These are phyloP conservation scores for Drosophila incognita DNA, from an alignment of 2,888 invertebrate genomes.

Conservation along the genomic window DNA sequence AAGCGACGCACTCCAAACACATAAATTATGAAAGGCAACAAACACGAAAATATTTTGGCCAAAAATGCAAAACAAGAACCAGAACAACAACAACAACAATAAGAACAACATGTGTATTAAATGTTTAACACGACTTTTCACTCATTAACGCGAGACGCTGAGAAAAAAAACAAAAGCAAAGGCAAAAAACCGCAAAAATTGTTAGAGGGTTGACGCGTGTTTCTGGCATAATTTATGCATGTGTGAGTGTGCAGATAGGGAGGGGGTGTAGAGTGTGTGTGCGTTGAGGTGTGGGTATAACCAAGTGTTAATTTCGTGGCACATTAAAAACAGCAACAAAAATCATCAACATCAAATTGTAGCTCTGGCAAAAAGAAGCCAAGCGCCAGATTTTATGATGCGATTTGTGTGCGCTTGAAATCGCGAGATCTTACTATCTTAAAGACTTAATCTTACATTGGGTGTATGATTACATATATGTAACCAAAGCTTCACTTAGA, in stretches of 20 bases:
- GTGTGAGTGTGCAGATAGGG: slow-evolving; percentile 11
- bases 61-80: slow-evolving; percentile 37
- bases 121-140: slow-evolving; percentile 79
- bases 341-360: slow-evolving; percentile 6
- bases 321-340: slow-evolving; percentile 32
- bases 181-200: slow-evolving; percentile 38
- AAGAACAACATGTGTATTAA: slow-evolving; percentile 71
- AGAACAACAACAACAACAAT: not conserved
- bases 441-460: not conserved
- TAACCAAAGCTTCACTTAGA: not conserved
- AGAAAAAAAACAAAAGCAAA: slow-evolving; percentile 23
- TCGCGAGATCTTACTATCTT: not conserved
- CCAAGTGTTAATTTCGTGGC: slow-evolving; percentile 76
- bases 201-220: slow-evolving; percentile 66
- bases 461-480: not conserved
- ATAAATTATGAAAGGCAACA: slow-evolving; percentile 60
- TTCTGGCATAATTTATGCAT: slow-evolving; percentile 79
- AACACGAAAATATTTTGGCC: slow-evolving; percentile 29
- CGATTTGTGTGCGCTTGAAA: slow-evolving; percentile 20
- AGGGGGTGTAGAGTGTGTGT: slow-evolving; percentile 13
- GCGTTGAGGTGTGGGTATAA: slow-evolving; percentile 36
- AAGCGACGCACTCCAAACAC: slow-evolving; percentile 55
- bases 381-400: slow-evolving; percentile 39
- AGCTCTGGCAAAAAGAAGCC: slow-evolving; percentile 18
- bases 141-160: slow-evolving; percentile 64